Evolutionary conservation across 2,888 invertebrate species (phyloP).

Genomic region (Chrysopilus asiliformis): DNA sequence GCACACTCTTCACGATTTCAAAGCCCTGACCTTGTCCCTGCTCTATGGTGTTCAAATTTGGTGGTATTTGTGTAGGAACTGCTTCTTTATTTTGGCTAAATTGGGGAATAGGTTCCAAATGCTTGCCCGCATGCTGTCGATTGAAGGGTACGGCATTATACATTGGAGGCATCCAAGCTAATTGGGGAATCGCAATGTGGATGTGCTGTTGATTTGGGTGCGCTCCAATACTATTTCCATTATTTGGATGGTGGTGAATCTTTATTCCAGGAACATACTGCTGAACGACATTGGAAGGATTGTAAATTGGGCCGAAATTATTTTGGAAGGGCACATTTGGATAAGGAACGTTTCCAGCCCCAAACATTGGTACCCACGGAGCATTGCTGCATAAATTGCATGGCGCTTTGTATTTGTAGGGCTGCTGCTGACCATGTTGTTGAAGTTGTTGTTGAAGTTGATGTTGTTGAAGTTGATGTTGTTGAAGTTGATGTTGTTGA

Average conservation of each 20-base stretch:
- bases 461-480: background rate
- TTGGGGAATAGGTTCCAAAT: background rate
- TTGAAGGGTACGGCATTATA: constrained; percentile 47
- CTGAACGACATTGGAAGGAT: constrained; percentile 8
- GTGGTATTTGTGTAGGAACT: constrained; percentile 14
- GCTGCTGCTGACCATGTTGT: constrained; percentile 8
- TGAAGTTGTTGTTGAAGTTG: constrained; percentile 11
- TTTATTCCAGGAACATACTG: constrained; percentile 22
- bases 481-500: no score
- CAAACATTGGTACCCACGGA: constrained; percentile 65
- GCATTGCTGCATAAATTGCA: constrained; percentile 68
- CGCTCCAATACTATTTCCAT: constrained; percentile 12
- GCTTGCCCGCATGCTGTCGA: constrained; percentile 7
- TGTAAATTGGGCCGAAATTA: constrained; percentile 7
- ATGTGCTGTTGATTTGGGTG: constrained; percentile 18
- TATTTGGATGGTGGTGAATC: no score
- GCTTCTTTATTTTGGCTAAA: constrained; percentile 15
- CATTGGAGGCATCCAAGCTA: constrained; percentile 48
- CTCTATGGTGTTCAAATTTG: constrained; percentile 8
- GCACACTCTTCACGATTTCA: constrained; percentile 49
- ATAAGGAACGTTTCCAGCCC: constrained; percentile 19
- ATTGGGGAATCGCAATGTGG: constrained; percentile 50
- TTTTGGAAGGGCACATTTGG: constrained; percentile 24
- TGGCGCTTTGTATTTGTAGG: constrained; percentile 31
- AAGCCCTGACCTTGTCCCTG: constrained; percentile 28